Evolutionary conservation across 2,113 vertebrate species (phyloP), one percentile per base, ranked within the genome.

Genomic region (Podarcis raffonei): DNA sequence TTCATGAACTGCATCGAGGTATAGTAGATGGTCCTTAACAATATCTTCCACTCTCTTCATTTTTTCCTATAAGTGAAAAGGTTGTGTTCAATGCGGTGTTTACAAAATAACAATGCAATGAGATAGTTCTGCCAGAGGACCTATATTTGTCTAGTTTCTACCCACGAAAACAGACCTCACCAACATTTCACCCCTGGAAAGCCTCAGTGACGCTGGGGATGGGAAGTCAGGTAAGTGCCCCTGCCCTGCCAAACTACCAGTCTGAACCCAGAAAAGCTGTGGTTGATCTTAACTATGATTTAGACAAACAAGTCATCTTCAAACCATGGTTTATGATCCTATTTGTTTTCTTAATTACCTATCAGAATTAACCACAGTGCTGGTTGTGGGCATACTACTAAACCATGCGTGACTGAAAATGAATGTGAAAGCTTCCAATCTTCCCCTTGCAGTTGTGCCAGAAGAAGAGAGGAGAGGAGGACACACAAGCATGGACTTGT

Each of bases 11-110:
- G 98, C 98, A 88, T 98, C 98, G 93, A 98, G 95, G 89, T 99
- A 99, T 69, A 98, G 94, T 89, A 99, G 97, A 88, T 99, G 99
- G 90, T 99, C 98, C 91, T 98, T 97, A 88, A 99, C 98, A 1
- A 98, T 97, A 1, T 97, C 98, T 97, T 99, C 98, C 0, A 97
- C 97, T 75, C 97, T 96, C 83, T 95, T 97, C 95, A 99, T 98
- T 95, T 98, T 98, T 83, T 98, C 98, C 99, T 99, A 25, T 62
- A 37, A 89, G 72, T 89, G 22, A 92, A 62, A 92, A 32, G 69
- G 66, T 4, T 1, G 16, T 0, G 22, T 1, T 84, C 5, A 89
- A 62, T 90, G 65, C 83, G 88, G 1, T 35, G 32, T 3, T 27
- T 65, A 78, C 91, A 23, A 16, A 77, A 77, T 22, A 30, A 3